These are phyloP conservation scores for Meandrina meandrites DNA, from an alignment of 92 coral and sea anemone species.

Conservation along the genomic window DNA sequence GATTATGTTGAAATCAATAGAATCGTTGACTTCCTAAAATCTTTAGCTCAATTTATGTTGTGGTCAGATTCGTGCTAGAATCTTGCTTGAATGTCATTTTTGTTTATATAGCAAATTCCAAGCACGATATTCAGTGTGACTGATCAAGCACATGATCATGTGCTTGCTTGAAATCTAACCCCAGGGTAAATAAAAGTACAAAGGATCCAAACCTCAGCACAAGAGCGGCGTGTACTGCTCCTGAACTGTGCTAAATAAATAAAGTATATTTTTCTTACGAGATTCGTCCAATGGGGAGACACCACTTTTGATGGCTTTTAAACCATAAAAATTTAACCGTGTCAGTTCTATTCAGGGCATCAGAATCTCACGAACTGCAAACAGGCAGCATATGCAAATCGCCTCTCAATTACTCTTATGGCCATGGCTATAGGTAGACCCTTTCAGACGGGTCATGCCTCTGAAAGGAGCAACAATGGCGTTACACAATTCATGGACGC, in stretches of 20 bases:
- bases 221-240: conserved; percentile 23
- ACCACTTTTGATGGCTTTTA: conserved; percentile 1
- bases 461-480: not conserved
- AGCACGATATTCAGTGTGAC: too few relatives aligned
- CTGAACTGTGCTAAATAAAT: conserved; percentile 13
- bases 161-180: too few relatives aligned
- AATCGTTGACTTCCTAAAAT: too few relatives aligned
- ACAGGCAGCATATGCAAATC: not conserved
- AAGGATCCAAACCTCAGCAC: conserved; percentile 6
- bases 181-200: not conserved
- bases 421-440: not conserved
- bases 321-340: not conserved
- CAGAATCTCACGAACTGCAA: not conserved
- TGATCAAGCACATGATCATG: too few relatives aligned
- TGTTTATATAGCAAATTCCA: conserved; percentile 8
- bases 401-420: not conserved
- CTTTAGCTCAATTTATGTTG: not conserved
- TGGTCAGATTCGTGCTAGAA: conserved; percentile 38
- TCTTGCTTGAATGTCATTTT: conserved; percentile 28
- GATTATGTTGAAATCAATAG: too few relatives aligned
- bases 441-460: not conserved
- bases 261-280: not conserved
- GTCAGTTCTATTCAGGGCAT: conserved; percentile 4
- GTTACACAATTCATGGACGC: not conserved
- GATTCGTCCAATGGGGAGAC: conserved; percentile 18